Base-by-base conservation (phyloP, 2,888 invertebrate species). In the Liodrosophila aerea region DNA sequence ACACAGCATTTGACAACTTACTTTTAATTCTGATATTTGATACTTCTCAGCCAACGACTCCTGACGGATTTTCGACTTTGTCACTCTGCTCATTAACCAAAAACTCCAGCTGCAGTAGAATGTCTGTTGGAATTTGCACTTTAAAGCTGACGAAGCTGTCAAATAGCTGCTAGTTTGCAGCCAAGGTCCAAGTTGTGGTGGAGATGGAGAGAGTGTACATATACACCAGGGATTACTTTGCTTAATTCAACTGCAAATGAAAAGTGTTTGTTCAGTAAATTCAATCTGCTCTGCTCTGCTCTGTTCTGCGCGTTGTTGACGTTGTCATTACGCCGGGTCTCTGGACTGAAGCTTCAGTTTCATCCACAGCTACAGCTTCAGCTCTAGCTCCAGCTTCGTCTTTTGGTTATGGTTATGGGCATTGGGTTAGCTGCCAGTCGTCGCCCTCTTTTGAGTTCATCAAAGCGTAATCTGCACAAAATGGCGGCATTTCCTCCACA, bases 181-280 rank as follows among this genome's bases (percentile, higher is more conserved):
- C 16, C 37, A 45, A 47, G 44, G 4, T 46, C 37, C 44, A 31
- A 34, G 51, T 49, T 36, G 16, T 9, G 36, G 16, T 27, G 22
- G 33, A 29, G 47, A 9, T 15, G 22, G 43, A 29, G 13, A 12
- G 49, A 49, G 46, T 39, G 46, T 34, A 61, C 68, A 68, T 70
- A 62, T 81, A 78, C 85, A 72, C 81, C 45, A 60, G 81, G 81
- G 81, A 81, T 84, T 81, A 81, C 81, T 81, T 81, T 81, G 82
- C 85, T 76, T 81, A 81, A 81, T 84, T 81, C 85, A 81, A 81
- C 78, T 84, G 81, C 81, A 81, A 81, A 81, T 81, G 81, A 81
- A 84, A 81, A 81, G 82, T 84, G 85, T 81, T 84, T 81, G 85
- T 78, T 84, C 64, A 71, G 84, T 77, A 84, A 81, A 77, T 84